A percentile compares a stretch with the other conserved stretches of the same genome.
phyloP scores from a whole-genome alignment of 2,113 vertebrate genomes.

The Sander vitreus region DNA sequence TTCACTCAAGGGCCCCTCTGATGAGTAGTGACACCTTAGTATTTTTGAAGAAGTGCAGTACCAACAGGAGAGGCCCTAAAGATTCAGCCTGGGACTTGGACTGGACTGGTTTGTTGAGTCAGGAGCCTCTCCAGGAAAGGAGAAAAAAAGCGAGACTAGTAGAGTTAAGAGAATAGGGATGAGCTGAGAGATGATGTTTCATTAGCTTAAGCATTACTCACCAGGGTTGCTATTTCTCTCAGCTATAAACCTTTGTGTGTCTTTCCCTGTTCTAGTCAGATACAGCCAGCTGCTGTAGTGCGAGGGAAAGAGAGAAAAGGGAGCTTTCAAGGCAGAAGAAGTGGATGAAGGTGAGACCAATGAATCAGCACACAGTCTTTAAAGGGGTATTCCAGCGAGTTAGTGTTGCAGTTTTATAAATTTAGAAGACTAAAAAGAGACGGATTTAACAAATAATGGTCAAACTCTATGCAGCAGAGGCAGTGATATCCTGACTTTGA shows the following conservation, averaged over 20 bases:
- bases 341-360: not conserved
- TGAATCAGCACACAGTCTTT: constrained; percentile 8
- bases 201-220: constrained; percentile 74
- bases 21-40: constrained; percentile 61
- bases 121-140: constrained; percentile 32
- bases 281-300: constrained; percentile 1
- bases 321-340: constrained; percentile 6
- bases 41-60: constrained; percentile 45
- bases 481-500: not conserved
- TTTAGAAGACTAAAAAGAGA: not conserved
- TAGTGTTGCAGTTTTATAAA: not conserved
- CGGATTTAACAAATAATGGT: not conserved
- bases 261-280: constrained; percentile 22
- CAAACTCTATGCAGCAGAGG: not conserved
- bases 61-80: not conserved
- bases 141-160: constrained; percentile 30
- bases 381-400: not conserved
- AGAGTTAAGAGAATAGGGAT: constrained; percentile 31
- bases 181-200: constrained; percentile 67
- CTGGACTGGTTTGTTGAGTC: constrained; percentile 53
- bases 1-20: constrained; percentile 59
- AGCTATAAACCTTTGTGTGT: constrained; percentile 54
- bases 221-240: constrained; percentile 55
- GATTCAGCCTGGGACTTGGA: constrained; percentile 19
- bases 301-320: not conserved